phyloP scores from a whole-genome alignment of 2,888 invertebrate species.

The Lasioglossum lativentre region DNA sequence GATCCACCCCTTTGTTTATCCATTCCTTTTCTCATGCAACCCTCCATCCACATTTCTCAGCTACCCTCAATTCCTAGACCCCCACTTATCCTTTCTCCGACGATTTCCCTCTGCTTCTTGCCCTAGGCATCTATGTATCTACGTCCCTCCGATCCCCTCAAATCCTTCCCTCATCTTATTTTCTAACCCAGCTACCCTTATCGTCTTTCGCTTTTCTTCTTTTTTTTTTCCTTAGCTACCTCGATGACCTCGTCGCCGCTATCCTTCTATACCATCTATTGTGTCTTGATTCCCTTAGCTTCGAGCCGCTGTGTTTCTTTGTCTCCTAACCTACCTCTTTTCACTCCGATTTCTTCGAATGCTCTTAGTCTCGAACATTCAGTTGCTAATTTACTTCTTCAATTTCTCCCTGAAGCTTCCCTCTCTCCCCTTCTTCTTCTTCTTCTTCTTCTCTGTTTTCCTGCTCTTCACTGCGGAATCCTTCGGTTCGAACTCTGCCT shows the following conservation, averaged over 20 bases:
- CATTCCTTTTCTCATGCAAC: slow-evolving; percentile 11
- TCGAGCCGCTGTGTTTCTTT: background rate
- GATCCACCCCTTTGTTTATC: slow-evolving; percentile 4
- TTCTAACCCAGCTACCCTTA: slow-evolving; percentile 6
- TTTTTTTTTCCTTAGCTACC: background rate
- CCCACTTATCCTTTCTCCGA: background rate
- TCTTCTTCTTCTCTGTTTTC: background rate
- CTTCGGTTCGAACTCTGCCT: background rate
- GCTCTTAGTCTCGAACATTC: background rate
- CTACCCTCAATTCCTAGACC: background rate
- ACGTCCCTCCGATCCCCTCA: background rate
- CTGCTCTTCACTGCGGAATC: background rate
- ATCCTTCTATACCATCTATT: slow-evolving; percentile 5
- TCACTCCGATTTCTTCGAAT: background rate
- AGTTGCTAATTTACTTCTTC: background rate
- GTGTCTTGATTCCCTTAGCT: slow-evolving; percentile 2
- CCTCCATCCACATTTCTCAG: slow-evolving; percentile 7
- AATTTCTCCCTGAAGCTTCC: background rate
- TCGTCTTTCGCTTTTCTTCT: background rate
- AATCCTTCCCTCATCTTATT: slow-evolving; percentile 1
- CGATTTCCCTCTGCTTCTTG: background rate
- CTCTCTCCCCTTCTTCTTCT: background rate
- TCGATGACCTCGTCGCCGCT: background rate
- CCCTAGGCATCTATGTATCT: background rate
- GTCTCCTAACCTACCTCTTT: background rate